phyloP scores from a whole-genome alignment of 2,113 vertebrate genomes.

The Ahaetulla prasina region DNA sequence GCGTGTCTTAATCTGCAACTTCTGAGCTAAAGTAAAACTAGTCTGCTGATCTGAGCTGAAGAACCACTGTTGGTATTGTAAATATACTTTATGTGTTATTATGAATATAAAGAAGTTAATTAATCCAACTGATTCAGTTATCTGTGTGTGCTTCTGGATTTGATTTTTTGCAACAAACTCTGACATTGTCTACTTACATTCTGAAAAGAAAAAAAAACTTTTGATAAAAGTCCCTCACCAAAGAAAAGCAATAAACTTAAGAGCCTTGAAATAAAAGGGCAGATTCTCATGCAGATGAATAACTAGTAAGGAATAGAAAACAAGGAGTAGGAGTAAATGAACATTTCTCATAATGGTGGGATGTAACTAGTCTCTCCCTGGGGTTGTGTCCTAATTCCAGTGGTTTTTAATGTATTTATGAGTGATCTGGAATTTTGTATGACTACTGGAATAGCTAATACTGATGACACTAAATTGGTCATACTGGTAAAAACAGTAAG shows the following conservation, averaged over 20 bases:
- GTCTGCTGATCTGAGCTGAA: no score
- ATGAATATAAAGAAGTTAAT: no score
- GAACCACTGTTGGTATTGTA: no score
- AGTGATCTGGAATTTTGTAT: neutral
- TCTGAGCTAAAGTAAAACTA: no score
- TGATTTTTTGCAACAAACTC: no score
- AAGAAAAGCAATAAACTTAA: neutral
- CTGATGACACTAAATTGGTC: neutral
- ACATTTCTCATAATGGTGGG: neutral
- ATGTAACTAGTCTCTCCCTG: neutral
- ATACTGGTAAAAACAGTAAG: neutral
- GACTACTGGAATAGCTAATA: neutral
- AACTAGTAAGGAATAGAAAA: neutral
- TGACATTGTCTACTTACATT: neutral
- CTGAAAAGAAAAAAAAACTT: neutral
- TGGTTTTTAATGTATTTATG: neutral
- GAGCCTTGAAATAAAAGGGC: neutral
- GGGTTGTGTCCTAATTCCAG: neutral
- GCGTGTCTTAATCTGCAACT: no score
- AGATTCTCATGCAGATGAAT: neutral
- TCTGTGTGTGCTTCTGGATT: no score
- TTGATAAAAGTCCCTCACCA: neutral
- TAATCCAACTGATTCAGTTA: no score
- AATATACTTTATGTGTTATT: no score
- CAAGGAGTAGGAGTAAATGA: neutral